These are phyloP conservation scores for Perizoma flavofasciatum DNA, from an alignment of 2,888 invertebrate species.

Conservation along the genomic window DNA sequence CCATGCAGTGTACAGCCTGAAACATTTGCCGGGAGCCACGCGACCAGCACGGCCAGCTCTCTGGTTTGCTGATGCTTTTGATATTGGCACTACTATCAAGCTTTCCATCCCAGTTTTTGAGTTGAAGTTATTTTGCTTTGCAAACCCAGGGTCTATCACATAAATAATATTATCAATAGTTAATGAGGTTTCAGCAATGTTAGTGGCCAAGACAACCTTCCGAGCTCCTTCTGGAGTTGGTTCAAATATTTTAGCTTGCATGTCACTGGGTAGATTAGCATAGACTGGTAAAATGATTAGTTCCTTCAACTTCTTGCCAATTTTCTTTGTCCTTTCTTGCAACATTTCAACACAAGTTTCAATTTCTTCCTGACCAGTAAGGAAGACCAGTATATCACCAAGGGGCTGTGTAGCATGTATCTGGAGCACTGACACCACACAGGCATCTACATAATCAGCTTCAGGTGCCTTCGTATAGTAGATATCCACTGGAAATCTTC, in stretches of 20 bases:
- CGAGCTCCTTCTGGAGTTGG: slow-evolving; percentile 98
- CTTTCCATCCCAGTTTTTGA: slow-evolving; percentile 99
- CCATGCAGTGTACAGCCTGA: slow-evolving; percentile 98
- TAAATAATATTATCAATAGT: slow-evolving; percentile 99
- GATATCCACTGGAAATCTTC: slow-evolving; percentile 98
- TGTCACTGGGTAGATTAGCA: slow-evolving; percentile 98
- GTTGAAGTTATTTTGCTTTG: slow-evolving; percentile 99
- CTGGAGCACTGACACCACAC: slow-evolving; percentile 98
- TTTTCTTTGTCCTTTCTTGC: slow-evolving; percentile 94
- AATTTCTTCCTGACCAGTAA: slow-evolving; percentile 97
- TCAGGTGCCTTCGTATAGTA: slow-evolving; percentile 99
- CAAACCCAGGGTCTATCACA: slow-evolving; percentile 99
- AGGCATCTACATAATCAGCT: slow-evolving; percentile 99
- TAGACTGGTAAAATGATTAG: slow-evolving; percentile 97
- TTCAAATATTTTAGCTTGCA: slow-evolving; percentile 99
- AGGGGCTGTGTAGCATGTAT: slow-evolving; percentile 98
- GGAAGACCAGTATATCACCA: slow-evolving; percentile 98
- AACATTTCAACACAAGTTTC: slow-evolving; percentile 95
- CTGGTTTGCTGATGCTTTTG: slow-evolving; percentile 99
- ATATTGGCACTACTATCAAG: slow-evolving; percentile 98
- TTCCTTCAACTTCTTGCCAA: slow-evolving; percentile 97
- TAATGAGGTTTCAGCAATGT: slow-evolving; percentile 99
- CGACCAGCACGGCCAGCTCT: slow-evolving; percentile 97
- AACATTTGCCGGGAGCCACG: slow-evolving; percentile 99
- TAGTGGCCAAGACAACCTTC: slow-evolving; percentile 98